Evolutionary conservation across 2,888 invertebrate genomes (phyloP), one percentile per base, ranked within the genome.

Genomic region (Drosophila lutescens): DNA sequence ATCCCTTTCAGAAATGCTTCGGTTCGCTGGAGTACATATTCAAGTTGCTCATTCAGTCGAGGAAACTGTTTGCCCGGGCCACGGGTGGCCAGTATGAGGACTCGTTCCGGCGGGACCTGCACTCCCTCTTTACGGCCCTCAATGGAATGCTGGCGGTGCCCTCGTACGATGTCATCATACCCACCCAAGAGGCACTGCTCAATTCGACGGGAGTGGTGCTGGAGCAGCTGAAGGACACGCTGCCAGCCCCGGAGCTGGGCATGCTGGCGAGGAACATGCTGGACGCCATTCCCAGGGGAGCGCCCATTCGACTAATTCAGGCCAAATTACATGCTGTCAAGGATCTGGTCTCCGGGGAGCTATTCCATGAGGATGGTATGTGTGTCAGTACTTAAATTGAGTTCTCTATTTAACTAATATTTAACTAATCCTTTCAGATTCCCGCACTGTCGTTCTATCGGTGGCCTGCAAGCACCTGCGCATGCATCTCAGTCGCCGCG

Each of bases 1-100:
- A 98, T 86, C 96, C 97, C 0, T 97, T 98, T 69, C 95, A 97
- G 90, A 97, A 97, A 89, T 97, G 97, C 89, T 97, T 98, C 69
- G 95, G 96, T 61, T 97, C 98, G 0, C 93, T 98, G 47, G 98
- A 98, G 89, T 98, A 97, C 73, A 97, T 98, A 79, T 97, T 98
- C 92, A 96, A 98, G 76, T 94, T 98, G 82, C 96, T 98, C 2
- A 98, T 98, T 40, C 96, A 98, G 81, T 98, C 98, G 44, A 93
- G 97, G 7, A 91, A 96, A 41, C 90, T 98, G 41, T 98, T 97
- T 93, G 95, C 97, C 0, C 93, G 97, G 17, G 97, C 97, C 0
- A 97, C 97, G 0, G 97, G 96, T 9, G 97, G 97, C 0, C 96
- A 97, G 91, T 97, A 96, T 89, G 97, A 97, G 89, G 98, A 98